phyloP scores from a whole-genome alignment of 2,888 invertebrate genomes.

The Allacma fusca region DNA sequence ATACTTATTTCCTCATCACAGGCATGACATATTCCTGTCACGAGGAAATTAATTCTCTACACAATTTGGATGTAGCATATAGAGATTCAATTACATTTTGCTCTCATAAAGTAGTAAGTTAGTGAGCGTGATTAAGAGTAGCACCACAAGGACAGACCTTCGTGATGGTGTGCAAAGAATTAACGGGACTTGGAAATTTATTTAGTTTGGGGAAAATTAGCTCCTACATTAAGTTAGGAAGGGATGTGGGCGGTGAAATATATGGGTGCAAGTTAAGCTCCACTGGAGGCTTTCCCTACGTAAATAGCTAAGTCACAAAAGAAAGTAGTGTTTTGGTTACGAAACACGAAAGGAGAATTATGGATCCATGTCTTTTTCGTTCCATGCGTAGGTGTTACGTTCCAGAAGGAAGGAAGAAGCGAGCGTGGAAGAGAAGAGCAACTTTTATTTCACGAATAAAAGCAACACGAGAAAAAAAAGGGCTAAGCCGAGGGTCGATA shows the following conservation, averaged over 20 bases:
- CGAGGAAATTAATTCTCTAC: too few relatives aligned
- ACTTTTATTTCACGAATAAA: background rate
- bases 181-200: background rate
- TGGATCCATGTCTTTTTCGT: constrained; percentile 7
- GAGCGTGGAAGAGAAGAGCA: background rate
- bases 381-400: constrained; percentile 6
- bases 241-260: background rate
- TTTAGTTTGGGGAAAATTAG: background rate
- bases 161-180: background rate
- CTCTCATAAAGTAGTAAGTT: too few relatives aligned
- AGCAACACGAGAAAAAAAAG: background rate
- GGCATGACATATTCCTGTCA: too few relatives aligned
- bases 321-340: background rate
- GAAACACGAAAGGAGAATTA: constrained; percentile 4
- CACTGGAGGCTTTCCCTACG: background rate
- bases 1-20: too few relatives aligned
- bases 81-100: too few relatives aligned
- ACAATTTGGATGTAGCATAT: too few relatives aligned
- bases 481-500: background rate
- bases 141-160: background rate
- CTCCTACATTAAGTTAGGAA: background rate
- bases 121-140: background rate
- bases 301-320: constrained; percentile 1
- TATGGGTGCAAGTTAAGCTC: background rate
- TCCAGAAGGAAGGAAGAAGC: background rate